phyloP scores from a whole-genome alignment of 2,888 invertebrate species.

The Nemotelus nigrinus region DNA sequence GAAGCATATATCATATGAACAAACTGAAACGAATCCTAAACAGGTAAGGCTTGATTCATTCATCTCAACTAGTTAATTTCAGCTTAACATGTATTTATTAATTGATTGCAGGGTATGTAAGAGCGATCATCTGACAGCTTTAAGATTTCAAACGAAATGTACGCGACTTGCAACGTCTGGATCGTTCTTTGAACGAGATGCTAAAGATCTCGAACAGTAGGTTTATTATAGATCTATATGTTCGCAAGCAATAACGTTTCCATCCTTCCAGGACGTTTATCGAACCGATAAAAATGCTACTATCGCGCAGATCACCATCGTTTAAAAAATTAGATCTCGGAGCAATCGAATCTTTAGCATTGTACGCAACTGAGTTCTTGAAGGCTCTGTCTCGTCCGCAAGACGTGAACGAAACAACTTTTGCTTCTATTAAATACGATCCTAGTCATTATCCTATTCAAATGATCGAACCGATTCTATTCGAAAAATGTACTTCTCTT shows the following conservation, averaged over 20 bases:
- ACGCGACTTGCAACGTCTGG: conserved; percentile 60
- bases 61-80: not conserved
- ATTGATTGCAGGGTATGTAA: conserved; percentile 58
- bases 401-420: conserved; percentile 71
- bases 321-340: conserved; percentile 62
- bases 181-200: conserved; percentile 58
- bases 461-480: conserved; percentile 66
- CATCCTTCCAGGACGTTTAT: conserved; percentile 58
- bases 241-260: not conserved
- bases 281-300: conserved; percentile 61
- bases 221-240: not conserved
- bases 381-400: conserved; percentile 65
- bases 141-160: conserved; percentile 63
- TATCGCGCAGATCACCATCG: conserved; percentile 60
- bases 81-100: not conserved
- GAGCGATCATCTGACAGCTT: conserved; percentile 61
- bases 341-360: conserved; percentile 62
- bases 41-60: conserved; percentile 57
- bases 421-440: conserved; percentile 79
- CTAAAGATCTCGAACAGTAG: conserved; percentile 63
- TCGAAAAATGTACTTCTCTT: conserved; percentile 70
- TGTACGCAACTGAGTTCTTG: conserved; percentile 62
- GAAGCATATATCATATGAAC: conserved; percentile 62
- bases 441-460: conserved; percentile 73
- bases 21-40: conserved; percentile 61